Evolutionary conservation across 2,797 vertebrate genomes (phyloP).

Genomic region (Gymnothorax reevesii): DNA sequence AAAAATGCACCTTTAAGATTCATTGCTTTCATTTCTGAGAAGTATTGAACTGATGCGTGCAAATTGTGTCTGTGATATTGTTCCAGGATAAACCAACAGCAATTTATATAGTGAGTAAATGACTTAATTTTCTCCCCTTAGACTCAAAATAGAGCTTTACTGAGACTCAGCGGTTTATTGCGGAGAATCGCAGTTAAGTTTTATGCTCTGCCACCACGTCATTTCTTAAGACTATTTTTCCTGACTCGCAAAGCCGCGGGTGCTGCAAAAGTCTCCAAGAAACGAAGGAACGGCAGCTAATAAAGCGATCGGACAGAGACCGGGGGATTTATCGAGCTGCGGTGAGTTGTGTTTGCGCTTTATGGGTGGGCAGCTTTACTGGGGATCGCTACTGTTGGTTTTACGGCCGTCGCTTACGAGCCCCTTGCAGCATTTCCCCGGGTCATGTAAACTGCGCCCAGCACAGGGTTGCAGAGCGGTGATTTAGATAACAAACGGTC

Average conservation of each 20-base stretch:
- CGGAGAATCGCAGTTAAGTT: conserved; percentile 55
- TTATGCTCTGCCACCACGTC: conserved; percentile 49
- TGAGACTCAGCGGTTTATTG: conserved; percentile 55
- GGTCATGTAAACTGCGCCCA: conserved; percentile 11
- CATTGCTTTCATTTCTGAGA: background rate
- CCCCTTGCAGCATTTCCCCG: conserved; percentile 33
- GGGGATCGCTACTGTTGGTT: conserved; percentile 54
- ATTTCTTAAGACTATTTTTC: conserved; percentile 47
- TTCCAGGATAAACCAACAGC: background rate
- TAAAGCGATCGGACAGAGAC: conserved; percentile 39
- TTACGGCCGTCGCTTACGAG: conserved; percentile 49
- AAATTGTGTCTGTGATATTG: background rate
- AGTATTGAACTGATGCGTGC: background rate
- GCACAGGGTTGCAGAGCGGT: background rate
- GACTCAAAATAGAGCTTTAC: conserved; percentile 45
- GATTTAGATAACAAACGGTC: background rate
- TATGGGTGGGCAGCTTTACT: conserved; percentile 52
- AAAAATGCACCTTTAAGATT: no score
- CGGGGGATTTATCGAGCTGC: conserved; percentile 54
- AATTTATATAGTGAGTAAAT: conserved; percentile 29
- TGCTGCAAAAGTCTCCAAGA: background rate
- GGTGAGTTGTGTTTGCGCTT: conserved; percentile 50
- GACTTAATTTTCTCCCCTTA: conserved; percentile 7
- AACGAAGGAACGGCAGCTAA: conserved; percentile 7
- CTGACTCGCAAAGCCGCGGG: conserved; percentile 46